Evolutionary conservation across 2,797 vertebrate genomes (phyloP), one percentile per base, ranked within the genome.

Genomic region (Ambastaia sidthimunki): DNA sequence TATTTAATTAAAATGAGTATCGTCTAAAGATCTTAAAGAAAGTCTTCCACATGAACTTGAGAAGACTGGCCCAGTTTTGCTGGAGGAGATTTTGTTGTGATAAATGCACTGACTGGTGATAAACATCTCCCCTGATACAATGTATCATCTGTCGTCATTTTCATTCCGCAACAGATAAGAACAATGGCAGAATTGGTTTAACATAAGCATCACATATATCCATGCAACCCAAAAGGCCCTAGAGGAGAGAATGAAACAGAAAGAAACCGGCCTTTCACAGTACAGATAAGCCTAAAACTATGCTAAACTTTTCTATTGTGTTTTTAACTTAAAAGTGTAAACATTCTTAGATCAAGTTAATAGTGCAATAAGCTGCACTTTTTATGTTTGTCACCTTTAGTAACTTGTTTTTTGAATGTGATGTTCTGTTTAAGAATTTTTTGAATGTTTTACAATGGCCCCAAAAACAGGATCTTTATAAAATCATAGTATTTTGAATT

Each of bases 31-130:
- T 80, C 18, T 74, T 74, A 52, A 41, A 34, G 37, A 74, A 79
- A 74, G 81, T 86, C 76, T 87, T 86, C 78, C 83, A 78, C 78
- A 83, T 72, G 78, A 86, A 85, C 86, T 86, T 86, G 86, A 85
- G 83, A 68, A 47, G 13, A n/a, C 34, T 84, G 84, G 62, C 82
- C 83, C 76, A 82, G 81, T 86, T 83, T 80, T 34, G 52, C 70
- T 76, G 28, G 41, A 55, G 67, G 76, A 82, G 82, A 88, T 85
- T 66, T 66, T 78, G 63, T 18, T 0, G 21, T 74, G 86, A 86
- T 85, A 84, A 86, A 87, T 80, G 76, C 77, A 31, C 63, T 69
- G 54, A 7, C 31, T 28, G 76, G 23, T 85, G 86, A 88, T 87
- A 86, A 83, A 86, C 85, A 86, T 87, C 86, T 86, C 81, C 78